Evolutionary conservation across 2,113 vertebrate genomes (phyloP).

Genomic region (Carassius carassius): DNA sequence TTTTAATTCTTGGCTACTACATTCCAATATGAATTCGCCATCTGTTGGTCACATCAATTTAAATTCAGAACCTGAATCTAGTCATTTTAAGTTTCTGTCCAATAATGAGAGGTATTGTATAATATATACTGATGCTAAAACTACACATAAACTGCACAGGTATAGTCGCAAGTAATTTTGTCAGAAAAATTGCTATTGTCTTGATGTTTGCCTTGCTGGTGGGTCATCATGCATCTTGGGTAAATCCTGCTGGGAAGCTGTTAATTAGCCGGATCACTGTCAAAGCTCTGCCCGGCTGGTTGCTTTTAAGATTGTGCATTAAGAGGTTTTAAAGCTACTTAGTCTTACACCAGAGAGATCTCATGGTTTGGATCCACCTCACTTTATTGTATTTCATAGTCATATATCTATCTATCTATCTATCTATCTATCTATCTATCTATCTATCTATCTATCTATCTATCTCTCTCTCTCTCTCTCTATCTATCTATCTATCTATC

Average conservation of each 20-base stretch:
- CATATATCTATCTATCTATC: too few relatives aligned
- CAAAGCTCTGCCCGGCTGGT: conserved; percentile 8
- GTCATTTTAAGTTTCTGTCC: too few relatives aligned
- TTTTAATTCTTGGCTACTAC: too few relatives aligned
- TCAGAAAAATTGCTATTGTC: background rate
- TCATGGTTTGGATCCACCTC: conserved; percentile 8
- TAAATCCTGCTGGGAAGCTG: conserved; percentile 31
- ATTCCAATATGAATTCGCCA: too few relatives aligned
- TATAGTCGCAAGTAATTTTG: background rate
- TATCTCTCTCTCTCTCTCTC: background rate
- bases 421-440: background rate
- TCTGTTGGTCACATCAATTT: too few relatives aligned
- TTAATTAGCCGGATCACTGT: conserved; percentile 40
- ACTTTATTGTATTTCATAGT: background rate
- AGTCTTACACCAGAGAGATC: conserved; percentile 27
- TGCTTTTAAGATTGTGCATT: conserved; percentile 29
- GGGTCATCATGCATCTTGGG: background rate
- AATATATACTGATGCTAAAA: too few relatives aligned
- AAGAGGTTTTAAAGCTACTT: conserved; percentile 24
- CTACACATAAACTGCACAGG: too few relatives aligned
- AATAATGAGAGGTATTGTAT: too few relatives aligned
- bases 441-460: background rate
- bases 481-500: background rate
- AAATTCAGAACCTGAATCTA: too few relatives aligned
- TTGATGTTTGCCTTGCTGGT: conserved; percentile 18